Evolutionary conservation across 2,113 vertebrate species (phyloP), one percentile per base, ranked within the genome.

Genomic region (Cyprinodon variegatus): DNA sequence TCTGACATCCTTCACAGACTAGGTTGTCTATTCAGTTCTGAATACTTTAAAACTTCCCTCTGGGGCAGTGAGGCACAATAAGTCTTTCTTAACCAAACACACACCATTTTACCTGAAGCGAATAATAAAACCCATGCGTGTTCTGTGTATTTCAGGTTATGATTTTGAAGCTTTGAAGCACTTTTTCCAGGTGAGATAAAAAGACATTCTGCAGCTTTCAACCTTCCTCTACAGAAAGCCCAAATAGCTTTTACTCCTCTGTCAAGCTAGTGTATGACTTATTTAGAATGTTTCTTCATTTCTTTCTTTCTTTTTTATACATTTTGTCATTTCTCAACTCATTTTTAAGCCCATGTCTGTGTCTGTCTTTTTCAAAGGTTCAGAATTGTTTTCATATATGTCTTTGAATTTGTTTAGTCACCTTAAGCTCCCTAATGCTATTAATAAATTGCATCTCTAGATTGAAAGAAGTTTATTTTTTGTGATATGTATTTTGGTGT

Each of bases 41-140:
- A 82, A 84, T 79, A 73, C 83, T 90, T 89, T 77, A 86, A 29
- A 83, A 80, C 68, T 83, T 90, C 88, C 89, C 86, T 86, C 86
- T 88, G 83, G 76, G 79, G 83, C 87, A 88, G 77, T 61, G 60
- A 69, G 78, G 68, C 76, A 78, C 83, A 91, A 83, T 88, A 86
- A 74, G 48, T 91, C 81, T 85, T 86, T 82, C 77, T 79, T 79
- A 78, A 70, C 78, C 69, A 48, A 75, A 84, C 76, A 67, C 70
- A 72, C 63, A 76, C 37, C 12, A 74, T 74, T 84, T 76, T 5
- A 67, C 63, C 48, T 77, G 74, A 71, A 69, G 77, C 46, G 82
- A 40, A 40, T 53, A 45, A 71, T 65, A 65, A n/a, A 61, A 36
- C 17, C 59, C 73, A 61, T 17, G 61, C 68, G 62, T 61, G 63